These are phyloP conservation scores for Luscinia megarhynchos DNA, from an alignment of 2,797 vertebrate genomes.

Conservation along the genomic window DNA sequence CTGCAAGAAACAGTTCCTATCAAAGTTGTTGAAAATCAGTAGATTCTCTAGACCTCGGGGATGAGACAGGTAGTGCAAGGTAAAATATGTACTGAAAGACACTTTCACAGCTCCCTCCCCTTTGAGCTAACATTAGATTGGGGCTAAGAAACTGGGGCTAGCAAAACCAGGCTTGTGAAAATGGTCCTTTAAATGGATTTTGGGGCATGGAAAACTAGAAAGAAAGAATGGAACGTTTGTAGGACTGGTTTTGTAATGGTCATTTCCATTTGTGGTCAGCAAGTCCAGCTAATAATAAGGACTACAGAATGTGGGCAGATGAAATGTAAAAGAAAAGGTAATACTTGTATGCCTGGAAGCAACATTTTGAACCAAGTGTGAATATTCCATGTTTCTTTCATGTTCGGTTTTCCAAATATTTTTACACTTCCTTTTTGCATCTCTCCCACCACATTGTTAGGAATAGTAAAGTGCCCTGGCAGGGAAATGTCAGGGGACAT, in stretches of 20 bases:
- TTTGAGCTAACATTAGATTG: conserved; percentile 35
- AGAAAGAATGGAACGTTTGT: background rate
- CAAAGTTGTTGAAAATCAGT: conserved; percentile 7
- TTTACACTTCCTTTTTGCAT: background rate
- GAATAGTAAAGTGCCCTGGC: background rate
- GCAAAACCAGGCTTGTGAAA: background rate
- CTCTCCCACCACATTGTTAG: background rate
- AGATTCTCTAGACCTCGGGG: background rate
- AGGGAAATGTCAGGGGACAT: background rate
- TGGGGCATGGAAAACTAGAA: background rate
- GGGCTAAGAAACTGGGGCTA: conserved; percentile 25
- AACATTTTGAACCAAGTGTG: background rate
- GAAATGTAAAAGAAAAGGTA: background rate
- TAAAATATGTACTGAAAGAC: background rate
- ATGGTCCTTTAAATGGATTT: conserved; percentile 19
- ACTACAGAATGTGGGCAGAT: background rate
- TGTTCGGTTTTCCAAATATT: background rate
- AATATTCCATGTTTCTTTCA: background rate
- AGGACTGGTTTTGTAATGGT: background rate
- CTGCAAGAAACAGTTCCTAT: background rate
- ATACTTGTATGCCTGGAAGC: background rate
- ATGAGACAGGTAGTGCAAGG: background rate
- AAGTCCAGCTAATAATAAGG: background rate
- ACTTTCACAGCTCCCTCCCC: conserved; percentile 11
- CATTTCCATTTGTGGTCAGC: accelerated